Base-by-base conservation (phyloP, 2,888 invertebrate genomes). In the Callosobruchus maculatus region DNA sequence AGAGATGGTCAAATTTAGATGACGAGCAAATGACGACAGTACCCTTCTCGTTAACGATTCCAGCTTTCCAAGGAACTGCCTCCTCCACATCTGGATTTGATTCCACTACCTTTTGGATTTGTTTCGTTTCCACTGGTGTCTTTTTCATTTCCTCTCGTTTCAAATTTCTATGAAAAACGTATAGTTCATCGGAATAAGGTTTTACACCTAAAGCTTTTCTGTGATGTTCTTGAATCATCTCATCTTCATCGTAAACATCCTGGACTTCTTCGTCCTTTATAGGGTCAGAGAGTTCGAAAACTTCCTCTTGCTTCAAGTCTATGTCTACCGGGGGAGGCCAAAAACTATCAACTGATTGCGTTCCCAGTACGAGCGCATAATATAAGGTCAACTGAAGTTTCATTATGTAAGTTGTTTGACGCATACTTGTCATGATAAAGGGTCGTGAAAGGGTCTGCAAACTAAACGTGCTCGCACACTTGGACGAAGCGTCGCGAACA, bases 321-420 rank as follows among this genome's bases (percentile, higher is more conserved):
- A 88, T 81, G 74, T 84, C 81, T 74, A 85, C 86, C 21, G 84
- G 80, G 9, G 86, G 86, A n/a, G 85, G 86, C 86, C 86, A 87
- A 74, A 86, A 78, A 30, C 77, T 75, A 7, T 18, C 13, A 67
- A 72, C 68, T 2, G 21, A 1, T 2, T 21, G 68, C 21, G 68
- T 13, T 3, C 49, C 49, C 18, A 49, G 13, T 1, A 49, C 18
- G 13, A 49, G 49, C 49, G 49, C 13, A 49, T 49, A 49, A 49
- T 18, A 49, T 1, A 49, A 13, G 18, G 49, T 49, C 49, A 49
- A 49, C 49, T 18, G 49, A 49, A 13, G 49, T 49, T 49, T 49
- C 49, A 49, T 49, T 49, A 13, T 49, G 49, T 13, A 49, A 49
- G 13, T 13, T 49, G 49, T 49, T 49, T 49, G 49, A 49, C 49